Percentiles rank a stretch among this genome's conserved stretches.
These are phyloP conservation scores for Apis mellifera DNA, from an alignment of 1,140 invertebrate genomes.

Conservation along the genomic window Amel_HAv3.1 CM009940.2:6791001-6791500, in stretches of 20 bases:
- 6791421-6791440: neutral
- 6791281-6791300: neutral
- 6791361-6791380: conserved; percentile 8
- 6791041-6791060: conserved; percentile 2
- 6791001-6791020: neutral
- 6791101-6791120: conserved; percentile 24
- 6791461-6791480: neutral
- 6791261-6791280: neutral
- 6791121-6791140: neutral
- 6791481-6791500: neutral
- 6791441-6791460: too few species aligned
- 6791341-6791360: conserved; percentile 42
- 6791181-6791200: too few species aligned
- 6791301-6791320: conserved; percentile 1
- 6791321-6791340: conserved; percentile 26
- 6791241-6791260: neutral
- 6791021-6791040: conserved; percentile 11
- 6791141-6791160: neutral
- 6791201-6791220: neutral
- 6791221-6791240: neutral
- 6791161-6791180: neutral
- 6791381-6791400: conserved; percentile 4
- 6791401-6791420: neutral
- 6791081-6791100: neutral
- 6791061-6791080: too few species aligned